Evolutionary conservation across 2,888 invertebrate species (phyloP), one percentile per base, ranked within the genome.

Genomic region (Apotomis betuletana): DNA sequence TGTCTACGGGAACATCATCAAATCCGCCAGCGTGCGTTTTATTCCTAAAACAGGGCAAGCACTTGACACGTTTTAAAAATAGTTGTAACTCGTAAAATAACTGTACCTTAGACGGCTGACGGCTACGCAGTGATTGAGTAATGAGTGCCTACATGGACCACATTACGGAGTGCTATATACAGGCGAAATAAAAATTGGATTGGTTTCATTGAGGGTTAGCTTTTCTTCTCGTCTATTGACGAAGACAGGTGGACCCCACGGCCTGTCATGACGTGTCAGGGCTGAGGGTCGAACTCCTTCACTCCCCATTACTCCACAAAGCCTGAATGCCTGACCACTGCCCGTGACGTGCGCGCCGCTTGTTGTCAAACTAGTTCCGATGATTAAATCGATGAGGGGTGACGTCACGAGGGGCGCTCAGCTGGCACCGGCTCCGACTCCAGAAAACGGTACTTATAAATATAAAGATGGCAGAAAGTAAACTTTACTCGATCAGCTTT

Each of bases 381-480:
- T 44, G 58, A 58, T 65, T 65, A 65, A 65, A 65, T 46, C 65
- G 65, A 65, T 57, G 46, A 65, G 65, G 55, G n/a, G 55, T 65
- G 65, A 65, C 65, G 65, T 65, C 65, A 57, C 52, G 55, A 65
- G 65, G 55, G 65, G 65, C 49, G 10, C 9, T 57, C 65, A 65
- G 65, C 55, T 65, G 65, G 49, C 10, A 57, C 55, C 3, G 27
- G 44, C 3, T 1, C 8, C 41, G 10, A 13, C 9, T 44, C 44
- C 38, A 27, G 6, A 44, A 0, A 55, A 27, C 55, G 27, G 65
- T 44, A 51, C 5, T 44, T 8, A 13, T 27, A 9, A 55, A 15
- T 10, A 3, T 46, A 41, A n/a, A n/a, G 15, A 54, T 44, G 15
- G n/a, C 2, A 41, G 10, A n/a, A 64, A 55, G 12, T 12, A 27